Conservation (phyloP, 2,797 vertebrate genomes). For the Synanceia verrucosa region DNA sequence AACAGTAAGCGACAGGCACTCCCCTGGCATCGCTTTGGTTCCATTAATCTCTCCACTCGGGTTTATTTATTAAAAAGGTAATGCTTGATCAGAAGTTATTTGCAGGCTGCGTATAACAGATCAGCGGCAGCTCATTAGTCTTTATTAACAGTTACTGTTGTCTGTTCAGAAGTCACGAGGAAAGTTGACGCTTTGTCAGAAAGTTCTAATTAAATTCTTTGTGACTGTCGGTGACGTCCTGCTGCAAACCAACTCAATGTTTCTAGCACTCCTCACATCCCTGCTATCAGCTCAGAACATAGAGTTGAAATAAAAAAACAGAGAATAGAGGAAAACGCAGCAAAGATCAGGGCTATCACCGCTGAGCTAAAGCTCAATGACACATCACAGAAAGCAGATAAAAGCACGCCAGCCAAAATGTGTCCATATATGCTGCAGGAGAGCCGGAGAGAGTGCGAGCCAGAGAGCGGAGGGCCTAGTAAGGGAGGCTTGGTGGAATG, state of each 20-base stretch:
- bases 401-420: constrained; percentile 57
- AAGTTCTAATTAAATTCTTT: constrained; percentile 40
- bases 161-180: constrained; percentile 16
- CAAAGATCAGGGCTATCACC: background rate
- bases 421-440: constrained; percentile 66
- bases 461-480: constrained; percentile 64
- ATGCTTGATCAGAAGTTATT: constrained; percentile 32
- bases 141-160: constrained; percentile 47
- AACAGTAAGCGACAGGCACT: constrained; percentile 25
- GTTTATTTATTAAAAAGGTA: constrained; percentile 25
- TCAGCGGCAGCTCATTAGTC: constrained; percentile 41
- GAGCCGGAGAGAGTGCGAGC: constrained; percentile 46
- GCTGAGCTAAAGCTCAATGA: constrained; percentile 35
- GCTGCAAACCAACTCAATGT: constrained; percentile 10
- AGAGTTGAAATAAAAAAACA: constrained; percentile 3
- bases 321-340: background rate
- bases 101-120: constrained; percentile 17
- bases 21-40: background rate
- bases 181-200: constrained; percentile 34
- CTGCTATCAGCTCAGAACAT: background rate
- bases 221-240: background rate
- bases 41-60: constrained; percentile 15
- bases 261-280: background rate
- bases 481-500: constrained; percentile 69
- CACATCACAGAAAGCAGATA: constrained; percentile 62